Conservation (phyloP, 1,140 invertebrate species). For the Tetramorium parvispinum region DNA sequence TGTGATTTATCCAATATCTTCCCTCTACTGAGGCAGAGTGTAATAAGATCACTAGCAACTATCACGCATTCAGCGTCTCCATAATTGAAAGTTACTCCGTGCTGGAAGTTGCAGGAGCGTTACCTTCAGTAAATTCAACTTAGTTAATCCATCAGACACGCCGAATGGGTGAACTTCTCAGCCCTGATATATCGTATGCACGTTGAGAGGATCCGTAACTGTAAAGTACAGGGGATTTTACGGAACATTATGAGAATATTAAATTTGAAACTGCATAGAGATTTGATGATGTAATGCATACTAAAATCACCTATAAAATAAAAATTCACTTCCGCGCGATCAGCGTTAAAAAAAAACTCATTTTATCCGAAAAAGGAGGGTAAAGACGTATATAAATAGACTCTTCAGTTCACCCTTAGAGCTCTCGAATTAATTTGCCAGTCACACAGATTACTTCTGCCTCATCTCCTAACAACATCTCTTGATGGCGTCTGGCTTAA, state of each 20-base stretch:
- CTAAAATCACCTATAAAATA: neutral
- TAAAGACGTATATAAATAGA: neutral
- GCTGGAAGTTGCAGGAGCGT: constrained; percentile 5
- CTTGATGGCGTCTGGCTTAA: neutral
- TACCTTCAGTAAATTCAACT: constrained; percentile 29
- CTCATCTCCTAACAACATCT: neutral
- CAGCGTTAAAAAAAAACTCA: neutral
- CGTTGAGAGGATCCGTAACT: neutral
- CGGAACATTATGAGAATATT: neutral
- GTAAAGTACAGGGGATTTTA: neutral
- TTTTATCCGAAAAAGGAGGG: neutral
- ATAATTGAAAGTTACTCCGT: constrained; percentile 4
- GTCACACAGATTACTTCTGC: neutral
- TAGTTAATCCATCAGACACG: constrained; percentile 46
- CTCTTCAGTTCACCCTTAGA: neutral
- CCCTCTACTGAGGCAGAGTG: neutral
- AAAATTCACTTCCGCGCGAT: neutral
- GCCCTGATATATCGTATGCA: neutral
- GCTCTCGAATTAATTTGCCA: constrained; percentile 5
- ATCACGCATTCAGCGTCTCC: constrained; percentile 26
- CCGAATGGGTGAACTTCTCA: constrained; percentile 3
- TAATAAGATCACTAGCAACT: constrained; percentile 40
- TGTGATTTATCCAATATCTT: constrained; percentile 29
- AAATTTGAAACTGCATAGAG: neutral
- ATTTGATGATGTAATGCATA: neutral